Conservation (phyloP, 2,113 vertebrate species). For the Sinocyclocheilus rhinocerous region DNA sequence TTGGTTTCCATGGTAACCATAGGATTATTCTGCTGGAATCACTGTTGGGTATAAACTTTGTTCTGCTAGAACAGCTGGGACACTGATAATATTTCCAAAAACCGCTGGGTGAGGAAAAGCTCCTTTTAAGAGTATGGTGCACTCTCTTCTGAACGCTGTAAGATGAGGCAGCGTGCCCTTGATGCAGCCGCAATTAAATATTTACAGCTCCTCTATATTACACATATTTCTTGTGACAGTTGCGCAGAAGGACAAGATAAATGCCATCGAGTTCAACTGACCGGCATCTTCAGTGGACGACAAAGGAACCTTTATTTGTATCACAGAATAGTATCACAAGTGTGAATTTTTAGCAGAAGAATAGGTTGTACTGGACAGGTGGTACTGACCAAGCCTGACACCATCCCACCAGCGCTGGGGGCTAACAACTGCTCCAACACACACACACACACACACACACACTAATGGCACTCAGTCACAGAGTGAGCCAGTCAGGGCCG, state of each 20-base stretch:
- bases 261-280: neutral
- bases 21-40: neutral
- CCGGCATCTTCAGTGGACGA: neutral
- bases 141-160: slow-evolving; percentile 8
- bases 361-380: slow-evolving; percentile 4
- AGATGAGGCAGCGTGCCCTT: neutral
- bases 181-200: slow-evolving; percentile 22
- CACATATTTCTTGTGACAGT: slow-evolving; percentile 25
- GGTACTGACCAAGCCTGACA: slow-evolving; percentile 1
- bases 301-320: neutral
- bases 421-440: slow-evolving; percentile 13
- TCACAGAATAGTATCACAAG: neutral
- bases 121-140: neutral
- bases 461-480: neutral
- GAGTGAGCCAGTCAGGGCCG: slow-evolving; percentile 17
- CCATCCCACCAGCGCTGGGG: slow-evolving; percentile 2
- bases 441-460: slow-evolving; percentile 14
- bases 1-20: slow-evolving; percentile 40
- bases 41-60: slow-evolving; percentile 3
- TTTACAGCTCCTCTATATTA: slow-evolving; percentile 20
- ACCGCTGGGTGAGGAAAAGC: neutral
- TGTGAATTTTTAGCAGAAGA: neutral
- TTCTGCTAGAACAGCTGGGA: neutral
- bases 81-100: slow-evolving; percentile 30
- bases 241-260: slow-evolving; percentile 5